Base-by-base conservation (phyloP, 92 coral and sea anemone species). In the Phymanthus crucifer region DNA sequence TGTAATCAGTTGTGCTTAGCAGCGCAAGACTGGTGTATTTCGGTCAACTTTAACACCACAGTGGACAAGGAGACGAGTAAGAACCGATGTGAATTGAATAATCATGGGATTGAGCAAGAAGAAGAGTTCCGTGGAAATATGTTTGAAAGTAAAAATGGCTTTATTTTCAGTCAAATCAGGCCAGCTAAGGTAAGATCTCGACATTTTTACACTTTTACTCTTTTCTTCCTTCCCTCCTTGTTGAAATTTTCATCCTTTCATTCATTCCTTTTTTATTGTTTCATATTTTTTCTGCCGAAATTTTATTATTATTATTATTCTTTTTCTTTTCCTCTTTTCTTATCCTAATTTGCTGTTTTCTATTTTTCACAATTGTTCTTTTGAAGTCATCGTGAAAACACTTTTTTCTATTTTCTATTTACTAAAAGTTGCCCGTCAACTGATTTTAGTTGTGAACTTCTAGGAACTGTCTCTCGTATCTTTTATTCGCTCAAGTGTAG, bases 1-100 rank as follows among this genome's bases (percentile, higher is more conserved):
- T 77, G 81, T 27, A 47, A 70, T 19, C 81, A 77, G 38, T 56
- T 61, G 37, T 77, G 81, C 68, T 77, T 77, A 32, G 29, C 72
- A 5, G 72, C 27, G 19, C 23, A 17, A 47, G 81, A 77, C 16
- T 77, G 81, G 81, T 77, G 81, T 16, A 23, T 77, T 38, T 77
- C 81, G 13, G 81, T 77, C 32, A 77, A 77, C 36, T 77, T 77
- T 77, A 12, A 77, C 13, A 64, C 68, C 29, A 24, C 12, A n/a
- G 10, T 4, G 11, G 50, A 76, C 37, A 1, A 61, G 21, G 58
- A 77, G 13, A 23, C 9, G 23, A 6, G 23, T 35, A 57, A 64
- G 27, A 40, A 61, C 13, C 68, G 38, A 31, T 77, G 81, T 37
- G 81, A 77, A n/a, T 38, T 77, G 34, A 77, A 77, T 31, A 27